These are phyloP conservation scores for Lycodopsis pacificus DNA, from an alignment of 2,797 vertebrate species.

Conservation along the genomic window DNA sequence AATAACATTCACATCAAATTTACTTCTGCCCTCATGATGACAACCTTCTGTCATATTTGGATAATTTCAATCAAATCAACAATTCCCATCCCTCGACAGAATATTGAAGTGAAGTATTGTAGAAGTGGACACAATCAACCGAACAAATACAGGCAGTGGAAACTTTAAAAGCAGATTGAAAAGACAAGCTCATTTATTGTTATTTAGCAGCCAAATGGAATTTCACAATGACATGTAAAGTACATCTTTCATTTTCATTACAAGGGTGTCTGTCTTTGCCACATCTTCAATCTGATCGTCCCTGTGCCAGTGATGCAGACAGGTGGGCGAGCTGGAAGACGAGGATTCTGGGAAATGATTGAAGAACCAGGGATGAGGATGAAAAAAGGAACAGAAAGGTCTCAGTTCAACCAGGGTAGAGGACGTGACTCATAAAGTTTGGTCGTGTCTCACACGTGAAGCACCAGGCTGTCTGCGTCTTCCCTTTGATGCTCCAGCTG, in stretches of 20 bases:
- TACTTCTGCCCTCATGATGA: slow-evolving; percentile 64
- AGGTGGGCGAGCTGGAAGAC: slow-evolving; percentile 29
- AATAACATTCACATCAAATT: slow-evolving; percentile 74
- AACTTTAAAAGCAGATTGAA: neutral
- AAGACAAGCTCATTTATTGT: neutral
- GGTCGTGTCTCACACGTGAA: slow-evolving; percentile 29
- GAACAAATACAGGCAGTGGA: neutral
- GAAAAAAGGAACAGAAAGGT: slow-evolving; percentile 26
- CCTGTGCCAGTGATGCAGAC: slow-evolving; percentile 36
- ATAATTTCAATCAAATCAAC: slow-evolving; percentile 56
- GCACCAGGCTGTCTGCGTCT: neutral
- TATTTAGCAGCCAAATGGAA: slow-evolving; percentile 2
- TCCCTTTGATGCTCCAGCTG: slow-evolving; percentile 83
- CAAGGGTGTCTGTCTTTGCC: slow-evolving; percentile 26
- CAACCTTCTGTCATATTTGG: slow-evolving; percentile 59
- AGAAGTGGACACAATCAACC: slow-evolving; percentile 1
- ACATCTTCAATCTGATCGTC: slow-evolving; percentile 51
- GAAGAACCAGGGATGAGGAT: slow-evolving; percentile 1
- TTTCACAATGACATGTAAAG: slow-evolving; percentile 6
- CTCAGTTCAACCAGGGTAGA: neutral
- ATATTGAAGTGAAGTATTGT: neutral
- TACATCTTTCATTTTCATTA: slow-evolving; percentile 6
- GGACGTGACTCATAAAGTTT: slow-evolving; percentile 27
- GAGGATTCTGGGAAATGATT: slow-evolving; percentile 48
- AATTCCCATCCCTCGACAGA: slow-evolving; percentile 12